Evolutionary conservation across 2,113 vertebrate genomes (phyloP), one percentile per base, ranked within the genome.

Genomic region (Epinephelus cyanopodus): DNA sequence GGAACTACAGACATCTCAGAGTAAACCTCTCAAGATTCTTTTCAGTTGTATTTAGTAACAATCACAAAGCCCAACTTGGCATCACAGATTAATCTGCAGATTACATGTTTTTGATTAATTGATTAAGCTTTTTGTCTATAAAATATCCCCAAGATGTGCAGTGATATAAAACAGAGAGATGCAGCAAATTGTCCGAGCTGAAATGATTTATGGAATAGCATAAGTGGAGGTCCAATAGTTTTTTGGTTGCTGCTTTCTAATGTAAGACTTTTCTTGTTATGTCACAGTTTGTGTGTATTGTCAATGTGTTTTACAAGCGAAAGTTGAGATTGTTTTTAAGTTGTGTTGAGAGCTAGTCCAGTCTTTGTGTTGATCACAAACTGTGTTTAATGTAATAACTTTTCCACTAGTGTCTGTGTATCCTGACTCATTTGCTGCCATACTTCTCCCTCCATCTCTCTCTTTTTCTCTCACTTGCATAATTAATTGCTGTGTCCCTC

Each of bases 341-440:
- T 64, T 60, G 56, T 50, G 48, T 33, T 47, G 21, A 23, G 25
- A 47, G 39, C 48, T 47, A 15, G 6, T 4, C 18, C 67, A 69
- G 0, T 2, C 87, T 94, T 95, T 95, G 12, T 47, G n/a, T 50
- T 94, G 94, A 47, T 94, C 13, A 45, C 39, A 25, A 25, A 25
- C n/a, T 95, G 37, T 50, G 18, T 37, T 47, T 66, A 14, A 25
- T 45, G 25, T 10, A 52, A 72, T 57, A 42, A 68, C 15, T 74
- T 83, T 57, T 53, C 33, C 72, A n/a, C 37, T 94, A 94, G 79
- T 96, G 96, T 85, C 94, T 95, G 90, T 96, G 96, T 21, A 94
- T 95, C 1, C 96, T 96, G 79, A 95, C 63, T 79, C 52, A 7
- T 77, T 65, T 61, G 61, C 23, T 67, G 47, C 72, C 47, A 37